These are phyloP conservation scores for Cirrhinus molitorella DNA, from an alignment of 2,797 vertebrate species.

Conservation along the genomic window DNA sequence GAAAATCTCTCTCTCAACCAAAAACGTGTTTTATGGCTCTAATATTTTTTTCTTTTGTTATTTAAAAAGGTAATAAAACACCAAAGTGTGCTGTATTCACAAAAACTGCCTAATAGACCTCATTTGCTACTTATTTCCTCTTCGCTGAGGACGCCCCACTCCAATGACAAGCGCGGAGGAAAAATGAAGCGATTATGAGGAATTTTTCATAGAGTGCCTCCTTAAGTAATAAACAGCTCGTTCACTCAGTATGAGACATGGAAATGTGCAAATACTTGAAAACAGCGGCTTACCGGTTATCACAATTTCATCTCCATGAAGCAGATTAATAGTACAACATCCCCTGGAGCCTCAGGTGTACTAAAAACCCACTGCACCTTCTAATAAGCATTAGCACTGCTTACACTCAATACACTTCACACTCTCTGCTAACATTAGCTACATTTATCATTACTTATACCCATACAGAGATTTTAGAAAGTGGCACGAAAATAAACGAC, in stretches of 20 bases:
- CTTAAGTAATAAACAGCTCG: conserved; percentile 39
- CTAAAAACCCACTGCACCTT: neutral
- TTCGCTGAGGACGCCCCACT: neutral
- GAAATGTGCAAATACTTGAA: conserved; percentile 32
- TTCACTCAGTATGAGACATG: neutral
- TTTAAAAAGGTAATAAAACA: neutral
- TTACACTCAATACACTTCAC: neutral
- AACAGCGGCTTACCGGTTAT: conserved; percentile 30
- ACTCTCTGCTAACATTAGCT: neutral
- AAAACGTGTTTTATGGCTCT: neutral
- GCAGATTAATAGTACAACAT: conserved; percentile 22
- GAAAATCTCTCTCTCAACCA: neutral
- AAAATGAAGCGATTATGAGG: conserved; percentile 19
- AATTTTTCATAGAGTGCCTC: conserved; percentile 17
- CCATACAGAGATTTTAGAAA: neutral
- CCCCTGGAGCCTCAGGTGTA: conserved; percentile 8
- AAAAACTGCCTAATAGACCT: conserved; percentile 21
- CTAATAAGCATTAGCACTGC: conserved; percentile 16
- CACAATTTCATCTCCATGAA: conserved; percentile 22
- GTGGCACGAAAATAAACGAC: neutral
- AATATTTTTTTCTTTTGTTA: neutral
- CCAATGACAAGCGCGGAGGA: neutral
- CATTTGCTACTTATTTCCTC: conserved; percentile 27
- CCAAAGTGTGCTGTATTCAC: neutral
- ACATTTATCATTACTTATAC: conserved; percentile 7